Base-by-base conservation (phyloP, 1,140 invertebrate species). In the Euwallacea similis region DNA sequence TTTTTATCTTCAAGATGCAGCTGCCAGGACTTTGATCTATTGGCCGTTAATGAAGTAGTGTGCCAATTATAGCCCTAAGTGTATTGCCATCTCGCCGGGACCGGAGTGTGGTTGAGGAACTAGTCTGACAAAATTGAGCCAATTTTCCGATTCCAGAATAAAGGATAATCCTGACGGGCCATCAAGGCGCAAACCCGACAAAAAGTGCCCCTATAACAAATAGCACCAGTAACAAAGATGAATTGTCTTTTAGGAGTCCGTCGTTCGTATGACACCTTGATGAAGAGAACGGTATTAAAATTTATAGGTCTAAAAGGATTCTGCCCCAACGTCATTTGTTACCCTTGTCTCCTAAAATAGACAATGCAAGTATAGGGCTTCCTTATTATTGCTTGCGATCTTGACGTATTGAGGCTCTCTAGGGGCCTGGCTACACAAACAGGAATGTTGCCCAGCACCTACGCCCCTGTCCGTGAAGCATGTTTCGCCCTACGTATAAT, bases 251-350 rank as follows among this genome's bases (percentile, higher is more conserved):
- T 15, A 11, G 44, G 21, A 21, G 60, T 43, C 43, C 42, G 42
- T 13, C 60, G 60, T 46, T 63, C 9, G 42, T 63, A 63, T 63
- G 60, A 63, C 60, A 63, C 60, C 42, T 63, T 63, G 60, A 63
- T 63, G 60, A 63, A 63, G 60, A 63, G 60, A 63, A 7, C 60
- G 42, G 60, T 47, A 63, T 63, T 63, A 63, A 63, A 63, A 63
- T 63, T 63, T 63, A 63, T 63, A 63, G 60, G 41, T 44, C 60
- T 44, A 33, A 46, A 46, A 63, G 60, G 21, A 43, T 63, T 46
- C 21, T n/a, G 41, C n/a, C 60, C 60, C 60, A 11, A 46, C 16
- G 60, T 47, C 60, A 46, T 63, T 63, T 63, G 16, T 63, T 42
- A 63, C 60, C 46, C 46, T 50, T 2, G 46, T 50, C 46, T 13